Percentiles rank a stretch among this genome's conserved stretches.
Evolutionary conservation across 2,113 vertebrate species (phyloP).

Genomic region (Muntiacus muntjak): DNA sequence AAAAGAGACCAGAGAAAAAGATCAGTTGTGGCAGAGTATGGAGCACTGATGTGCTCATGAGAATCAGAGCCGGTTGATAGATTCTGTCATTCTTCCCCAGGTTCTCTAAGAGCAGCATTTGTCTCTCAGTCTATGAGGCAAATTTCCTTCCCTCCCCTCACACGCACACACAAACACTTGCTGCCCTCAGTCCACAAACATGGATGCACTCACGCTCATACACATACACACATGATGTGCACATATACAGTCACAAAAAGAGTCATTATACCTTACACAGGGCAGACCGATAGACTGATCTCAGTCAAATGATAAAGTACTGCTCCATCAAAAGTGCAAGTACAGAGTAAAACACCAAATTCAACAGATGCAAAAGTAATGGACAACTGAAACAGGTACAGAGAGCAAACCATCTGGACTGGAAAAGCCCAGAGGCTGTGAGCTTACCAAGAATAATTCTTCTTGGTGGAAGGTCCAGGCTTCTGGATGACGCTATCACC

Average conservation of each 20-base stretch:
- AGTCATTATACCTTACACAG: neutral
- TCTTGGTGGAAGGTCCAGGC: slow-evolving; percentile 70
- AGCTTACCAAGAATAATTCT: slow-evolving; percentile 90
- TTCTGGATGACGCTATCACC: slow-evolving; percentile 68
- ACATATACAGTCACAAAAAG: neutral
- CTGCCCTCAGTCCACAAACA: neutral
- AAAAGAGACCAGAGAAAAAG: neutral
- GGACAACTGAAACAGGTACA: neutral
- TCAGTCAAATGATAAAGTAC: neutral
- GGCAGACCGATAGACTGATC: neutral
- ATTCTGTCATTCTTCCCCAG: neutral
- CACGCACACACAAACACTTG: neutral
- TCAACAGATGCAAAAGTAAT: neutral
- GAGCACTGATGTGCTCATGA: neutral
- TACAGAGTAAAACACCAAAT: neutral
- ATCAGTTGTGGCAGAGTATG: neutral
- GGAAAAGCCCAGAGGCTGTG: neutral
- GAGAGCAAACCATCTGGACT: neutral
- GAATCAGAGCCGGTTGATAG: neutral
- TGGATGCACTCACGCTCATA: too few species aligned
- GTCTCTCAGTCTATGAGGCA: neutral
- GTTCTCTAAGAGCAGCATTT: neutral
- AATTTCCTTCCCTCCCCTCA: neutral
- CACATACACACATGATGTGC: neutral
- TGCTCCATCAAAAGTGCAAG: neutral